Conservation (phyloP, 1,140 invertebrate species). For the Lasioglossum baleicum region DNA sequence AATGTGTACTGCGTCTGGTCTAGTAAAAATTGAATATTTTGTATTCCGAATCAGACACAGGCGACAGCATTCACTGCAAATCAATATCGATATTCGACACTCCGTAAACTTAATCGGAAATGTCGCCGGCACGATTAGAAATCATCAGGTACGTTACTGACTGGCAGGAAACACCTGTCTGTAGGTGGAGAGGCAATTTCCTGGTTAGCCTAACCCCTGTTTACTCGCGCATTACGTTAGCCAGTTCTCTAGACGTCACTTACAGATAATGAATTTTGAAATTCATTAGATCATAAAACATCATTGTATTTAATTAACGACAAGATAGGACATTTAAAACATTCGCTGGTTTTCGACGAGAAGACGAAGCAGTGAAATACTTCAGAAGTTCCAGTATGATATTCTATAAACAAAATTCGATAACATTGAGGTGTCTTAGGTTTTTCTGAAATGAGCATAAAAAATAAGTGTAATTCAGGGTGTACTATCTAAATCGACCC, state of each 20-base stretch:
- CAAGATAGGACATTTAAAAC: no score
- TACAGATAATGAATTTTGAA: slow-evolving; percentile 29
- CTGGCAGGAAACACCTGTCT: slow-evolving; percentile 62
- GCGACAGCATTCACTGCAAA: slow-evolving; percentile 1
- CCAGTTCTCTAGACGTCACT: slow-evolving; percentile 1
- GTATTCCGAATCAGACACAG: not conserved
- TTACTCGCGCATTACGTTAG: slow-evolving; percentile 43
- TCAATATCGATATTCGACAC: slow-evolving; percentile 44
- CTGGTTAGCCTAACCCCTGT: slow-evolving; percentile 55
- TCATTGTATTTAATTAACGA: not conserved
- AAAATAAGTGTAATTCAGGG: no score
- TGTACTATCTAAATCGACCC: no score
- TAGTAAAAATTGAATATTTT: not conserved
- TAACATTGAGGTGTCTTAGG: no score
- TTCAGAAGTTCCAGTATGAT: no score
- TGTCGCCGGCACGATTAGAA: slow-evolving; percentile 60
- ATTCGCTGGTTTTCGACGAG: no score
- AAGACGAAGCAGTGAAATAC: no score
- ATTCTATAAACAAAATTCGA: no score
- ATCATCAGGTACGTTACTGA: slow-evolving; percentile 55
- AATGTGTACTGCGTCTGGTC: no score
- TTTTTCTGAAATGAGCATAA: no score
- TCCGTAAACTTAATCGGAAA: slow-evolving; percentile 63
- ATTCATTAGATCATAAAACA: slow-evolving; percentile 7
- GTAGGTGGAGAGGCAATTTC: slow-evolving; percentile 65